Evolutionary conservation across 2,113 vertebrate genomes (phyloP).

Genomic region (Balaenoptera acutorostrata): DNA sequence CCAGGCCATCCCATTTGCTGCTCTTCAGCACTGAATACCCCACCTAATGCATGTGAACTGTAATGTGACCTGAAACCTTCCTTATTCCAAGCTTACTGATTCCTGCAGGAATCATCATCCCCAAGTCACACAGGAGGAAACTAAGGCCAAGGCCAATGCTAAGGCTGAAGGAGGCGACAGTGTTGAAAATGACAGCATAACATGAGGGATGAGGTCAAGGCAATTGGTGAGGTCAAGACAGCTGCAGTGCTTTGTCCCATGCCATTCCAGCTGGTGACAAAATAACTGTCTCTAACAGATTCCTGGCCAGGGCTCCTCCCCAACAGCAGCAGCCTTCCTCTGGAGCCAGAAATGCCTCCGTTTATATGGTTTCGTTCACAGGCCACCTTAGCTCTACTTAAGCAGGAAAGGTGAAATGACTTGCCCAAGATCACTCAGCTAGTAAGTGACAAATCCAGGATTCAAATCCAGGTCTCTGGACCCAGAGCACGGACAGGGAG

Average conservation of each 20-base stretch:
- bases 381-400: neutral
- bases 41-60: neutral
- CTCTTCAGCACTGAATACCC: neutral
- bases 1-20: neutral
- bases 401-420: neutral
- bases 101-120: neutral
- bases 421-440: constrained; percentile 43
- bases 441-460: neutral
- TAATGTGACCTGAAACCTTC: neutral
- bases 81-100: neutral
- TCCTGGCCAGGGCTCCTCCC: neutral
- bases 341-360: neutral
- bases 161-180: neutral
- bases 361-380: neutral
- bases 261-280: neutral
- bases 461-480: neutral
- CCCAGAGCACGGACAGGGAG: neutral
- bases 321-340: neutral
- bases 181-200: neutral
- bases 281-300: neutral
- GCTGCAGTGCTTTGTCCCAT: neutral
- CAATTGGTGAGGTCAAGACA: neutral
- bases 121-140: neutral
- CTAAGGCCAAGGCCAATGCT: neutral
- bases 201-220: neutral